Evolutionary conservation across 2,888 invertebrate species (phyloP).

Genomic region (Drosophila yooni): DNA sequence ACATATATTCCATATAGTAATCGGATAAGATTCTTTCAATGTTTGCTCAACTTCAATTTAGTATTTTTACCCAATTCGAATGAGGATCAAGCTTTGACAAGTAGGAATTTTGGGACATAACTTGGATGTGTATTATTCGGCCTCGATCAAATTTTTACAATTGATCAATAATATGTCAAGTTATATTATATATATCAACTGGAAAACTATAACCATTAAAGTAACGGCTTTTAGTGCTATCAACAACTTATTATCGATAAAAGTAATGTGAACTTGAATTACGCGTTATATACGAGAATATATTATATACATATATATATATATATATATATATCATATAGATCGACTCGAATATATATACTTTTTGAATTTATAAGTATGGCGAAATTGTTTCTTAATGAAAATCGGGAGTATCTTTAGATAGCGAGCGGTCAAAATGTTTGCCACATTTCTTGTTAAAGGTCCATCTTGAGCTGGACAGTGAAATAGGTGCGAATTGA

Average conservation of each 20-base stretch:
- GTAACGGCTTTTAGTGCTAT: neutral
- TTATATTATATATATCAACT: neutral
- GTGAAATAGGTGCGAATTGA: neutral
- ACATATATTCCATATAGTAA: no score
- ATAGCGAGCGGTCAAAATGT: neutral
- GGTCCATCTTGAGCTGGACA: neutral
- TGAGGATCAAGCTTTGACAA: no score
- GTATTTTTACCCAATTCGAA: no score
- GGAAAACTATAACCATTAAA: neutral
- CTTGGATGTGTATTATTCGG: neutral
- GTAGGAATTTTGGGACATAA: no score
- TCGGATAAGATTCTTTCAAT: no score
- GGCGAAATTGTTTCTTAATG: neutral
- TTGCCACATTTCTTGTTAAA: neutral
- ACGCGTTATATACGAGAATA: neutral
- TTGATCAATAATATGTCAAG: neutral
- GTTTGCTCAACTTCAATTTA: no score
- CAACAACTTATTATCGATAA: neutral
- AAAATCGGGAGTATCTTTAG: neutral
- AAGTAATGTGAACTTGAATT: neutral
- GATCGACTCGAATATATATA: neutral
- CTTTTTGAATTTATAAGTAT: neutral
- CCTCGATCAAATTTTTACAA: neutral
- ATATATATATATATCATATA: neutral
- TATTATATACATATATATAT: neutral